A percentile compares a stretch with the other conserved stretches of the same genome.
Evolutionary conservation across 2,797 vertebrate genomes (phyloP).

Genomic region (Phaenicophaeus curvirostris): DNA sequence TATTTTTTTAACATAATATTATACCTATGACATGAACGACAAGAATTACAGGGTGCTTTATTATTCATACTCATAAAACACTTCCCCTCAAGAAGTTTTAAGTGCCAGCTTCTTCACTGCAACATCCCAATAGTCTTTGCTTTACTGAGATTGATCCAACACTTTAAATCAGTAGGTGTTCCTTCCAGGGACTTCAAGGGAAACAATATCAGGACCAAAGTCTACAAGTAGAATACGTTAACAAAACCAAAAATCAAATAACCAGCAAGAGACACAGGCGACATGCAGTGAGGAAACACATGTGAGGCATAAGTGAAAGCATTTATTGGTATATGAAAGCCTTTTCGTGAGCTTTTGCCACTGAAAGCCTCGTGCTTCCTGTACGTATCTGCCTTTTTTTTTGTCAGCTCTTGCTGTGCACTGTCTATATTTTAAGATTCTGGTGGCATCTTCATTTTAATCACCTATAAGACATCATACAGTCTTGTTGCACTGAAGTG

Average conservation of each 20-base stretch:
- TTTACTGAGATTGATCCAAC: constrained; percentile 11
- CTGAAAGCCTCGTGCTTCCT: neutral
- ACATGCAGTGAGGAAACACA: constrained; percentile 38
- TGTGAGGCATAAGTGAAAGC: constrained; percentile 19
- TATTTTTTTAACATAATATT: neutral
- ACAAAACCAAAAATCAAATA: constrained; percentile 62
- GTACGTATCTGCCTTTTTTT: neutral
- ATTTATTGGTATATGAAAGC: constrained; percentile 51
- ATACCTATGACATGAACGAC: neutral
- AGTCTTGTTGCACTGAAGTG: neutral
- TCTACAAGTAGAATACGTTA: neutral
- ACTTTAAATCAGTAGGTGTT: constrained; percentile 1
- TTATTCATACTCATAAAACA: neutral
- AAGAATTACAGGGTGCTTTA: neutral
- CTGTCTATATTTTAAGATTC: neutral
- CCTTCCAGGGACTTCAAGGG: constrained; percentile 9
- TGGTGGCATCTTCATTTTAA: constrained; percentile 44
- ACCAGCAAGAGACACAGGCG: constrained; percentile 52
- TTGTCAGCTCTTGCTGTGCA: constrained; percentile 49
- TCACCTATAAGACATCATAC: neutral
- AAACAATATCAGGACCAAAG: neutral
- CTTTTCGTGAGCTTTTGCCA: constrained; percentile 34
- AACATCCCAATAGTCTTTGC: neutral
- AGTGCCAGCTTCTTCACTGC: neutral
- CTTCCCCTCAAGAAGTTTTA: neutral